These are phyloP conservation scores for Drosophila putrida DNA, from an alignment of 2,888 invertebrate species.

Conservation along the genomic window DNA sequence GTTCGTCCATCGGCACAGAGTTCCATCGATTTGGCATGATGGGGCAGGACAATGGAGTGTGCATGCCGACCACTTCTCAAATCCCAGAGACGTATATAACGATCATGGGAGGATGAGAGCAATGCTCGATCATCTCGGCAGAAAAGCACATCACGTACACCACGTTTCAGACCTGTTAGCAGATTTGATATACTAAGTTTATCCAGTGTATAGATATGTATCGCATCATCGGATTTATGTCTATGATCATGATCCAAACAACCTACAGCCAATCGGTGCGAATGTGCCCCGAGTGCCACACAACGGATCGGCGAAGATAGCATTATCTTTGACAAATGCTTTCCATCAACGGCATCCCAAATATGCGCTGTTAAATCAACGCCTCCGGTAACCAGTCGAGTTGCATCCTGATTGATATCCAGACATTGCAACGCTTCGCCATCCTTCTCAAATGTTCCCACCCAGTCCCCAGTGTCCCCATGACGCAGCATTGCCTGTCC, in stretches of 20 bases:
- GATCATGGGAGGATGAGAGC: conserved; percentile 96
- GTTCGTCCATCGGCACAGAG: conserved; percentile 94
- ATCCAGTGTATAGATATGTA: conserved; percentile 94
- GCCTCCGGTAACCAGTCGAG: conserved; percentile 95
- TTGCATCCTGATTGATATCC: conserved; percentile 94
- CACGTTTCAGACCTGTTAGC: conserved; percentile 90
- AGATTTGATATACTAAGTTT: conserved; percentile 87
- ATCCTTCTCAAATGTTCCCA: conserved; percentile 97
- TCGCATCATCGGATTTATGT: conserved; percentile 87
- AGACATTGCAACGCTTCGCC: conserved; percentile 98
- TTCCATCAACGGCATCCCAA: conserved; percentile 96
- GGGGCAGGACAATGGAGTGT: conserved; percentile 91
- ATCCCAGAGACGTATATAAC: conserved; percentile 94
- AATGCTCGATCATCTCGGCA: conserved; percentile 91
- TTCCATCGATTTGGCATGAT: conserved; percentile 94
- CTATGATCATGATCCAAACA: conserved; percentile 91
- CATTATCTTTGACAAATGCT: conserved; percentile 89
- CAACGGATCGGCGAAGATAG: conserved; percentile 96
- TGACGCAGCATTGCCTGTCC: conserved; percentile 97
- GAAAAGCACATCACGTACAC: conserved; percentile 93
- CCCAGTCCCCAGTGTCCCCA: conserved; percentile 98
- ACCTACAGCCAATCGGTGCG: conserved; percentile 91
- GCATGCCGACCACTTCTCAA: conserved; percentile 89
- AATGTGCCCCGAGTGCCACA: conserved; percentile 93
- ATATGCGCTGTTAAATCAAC: conserved; percentile 97